These are phyloP conservation scores for Masticophis lateralis DNA, from an alignment of 2,797 vertebrate genomes.

Conservation along the genomic window DNA sequence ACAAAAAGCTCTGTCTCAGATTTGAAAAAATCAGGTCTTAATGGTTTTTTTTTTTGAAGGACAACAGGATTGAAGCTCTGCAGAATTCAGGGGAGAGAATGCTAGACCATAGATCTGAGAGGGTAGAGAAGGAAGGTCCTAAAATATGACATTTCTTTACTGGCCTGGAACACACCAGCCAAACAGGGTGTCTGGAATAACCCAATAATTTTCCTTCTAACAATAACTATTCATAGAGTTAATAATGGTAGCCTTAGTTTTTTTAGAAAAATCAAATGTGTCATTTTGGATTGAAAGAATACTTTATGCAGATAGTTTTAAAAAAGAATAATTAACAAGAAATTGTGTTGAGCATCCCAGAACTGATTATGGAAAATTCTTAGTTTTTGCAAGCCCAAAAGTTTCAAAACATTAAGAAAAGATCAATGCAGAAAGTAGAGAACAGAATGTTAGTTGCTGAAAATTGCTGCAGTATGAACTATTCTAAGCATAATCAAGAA, in stretches of 20 bases:
- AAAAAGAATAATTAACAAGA: background rate
- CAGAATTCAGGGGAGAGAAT: background rate
- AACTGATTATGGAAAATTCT: background rate
- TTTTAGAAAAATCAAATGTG: background rate
- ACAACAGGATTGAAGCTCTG: background rate
- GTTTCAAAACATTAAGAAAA: background rate
- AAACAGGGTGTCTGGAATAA: background rate
- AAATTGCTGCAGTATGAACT: background rate
- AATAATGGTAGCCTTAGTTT: background rate
- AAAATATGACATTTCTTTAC: background rate
- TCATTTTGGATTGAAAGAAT: background rate
- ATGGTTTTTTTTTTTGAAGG: background rate
- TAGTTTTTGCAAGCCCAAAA: background rate
- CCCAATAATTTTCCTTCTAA: background rate
- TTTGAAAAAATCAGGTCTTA: background rate
- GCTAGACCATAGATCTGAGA: background rate
- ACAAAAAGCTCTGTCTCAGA: background rate
- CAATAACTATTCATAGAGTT: background rate
- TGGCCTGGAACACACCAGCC: background rate
- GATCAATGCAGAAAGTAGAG: background rate
- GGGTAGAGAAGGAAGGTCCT: background rate
- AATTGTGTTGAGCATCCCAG: background rate
- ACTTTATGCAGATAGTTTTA: background rate
- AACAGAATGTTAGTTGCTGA: background rate
- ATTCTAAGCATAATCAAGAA: background rate